Base-by-base conservation (phyloP, 1,140 invertebrate genomes). In the Melitaea cinxia region DNA sequence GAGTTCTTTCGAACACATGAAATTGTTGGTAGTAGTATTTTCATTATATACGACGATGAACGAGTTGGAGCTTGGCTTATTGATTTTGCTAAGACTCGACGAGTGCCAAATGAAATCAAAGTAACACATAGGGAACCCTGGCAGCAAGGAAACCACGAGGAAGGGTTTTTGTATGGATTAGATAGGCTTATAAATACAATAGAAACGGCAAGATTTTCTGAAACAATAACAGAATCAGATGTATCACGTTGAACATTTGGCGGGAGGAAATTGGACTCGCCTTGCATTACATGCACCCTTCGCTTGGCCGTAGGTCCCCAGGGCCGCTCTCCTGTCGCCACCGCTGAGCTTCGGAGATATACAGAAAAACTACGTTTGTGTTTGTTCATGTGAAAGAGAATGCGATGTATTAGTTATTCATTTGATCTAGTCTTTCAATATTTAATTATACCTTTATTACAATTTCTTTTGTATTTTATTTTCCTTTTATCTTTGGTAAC, bases 21-120 rank as follows among this genome's bases (percentile, higher is more conserved):
- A 93, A 97, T 99, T 23, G 95, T 99, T 73, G 98, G 98, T 17
- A 98, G 96, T 88, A 98, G 97, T 87, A 94, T 99, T 67, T 95
- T 99, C 60, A 96, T 99, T 76, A 96, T 99, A 28, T 97, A 98
- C 80, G 98, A 99, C 84, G 93, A 95, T 63, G 93, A 94, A 55
- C 94, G 95, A 70, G 95, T 97, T 2, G 96, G 96, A 53, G 96
- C 96, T 2, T 99, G 98, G 98, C 92, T 99, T 65, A 99, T 99
- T 59, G 98, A 99, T 83, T 99, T 99, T 91, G 98, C 97, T 12
- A 99, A 99, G 81, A 98, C 97, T 0, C 92, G 94, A 12, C 92
- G 93, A 47, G 89, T 98, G 24, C 96, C 97, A 0, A 91, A 94
- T 24, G 94, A 94, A 10, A 73, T 94, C 10, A 91, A 82, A 52